A percentile compares a stretch with the other conserved stretches of the same genome.
phyloP scores from a whole-genome alignment of 2,113 vertebrate genomes.

The Pteronura brasiliensis region DNA sequence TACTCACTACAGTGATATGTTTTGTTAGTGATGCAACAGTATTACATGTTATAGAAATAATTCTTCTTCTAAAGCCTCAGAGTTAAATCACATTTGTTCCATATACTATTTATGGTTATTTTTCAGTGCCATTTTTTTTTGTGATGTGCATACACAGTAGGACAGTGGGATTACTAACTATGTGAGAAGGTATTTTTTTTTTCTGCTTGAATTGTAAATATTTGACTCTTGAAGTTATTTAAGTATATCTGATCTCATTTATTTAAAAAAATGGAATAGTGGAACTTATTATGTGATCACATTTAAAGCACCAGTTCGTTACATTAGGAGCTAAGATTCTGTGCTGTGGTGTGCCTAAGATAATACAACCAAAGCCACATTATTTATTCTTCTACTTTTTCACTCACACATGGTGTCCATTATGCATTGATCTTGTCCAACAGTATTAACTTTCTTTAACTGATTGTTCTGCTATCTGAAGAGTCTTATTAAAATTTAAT shows the following conservation, averaged over 20 bases:
- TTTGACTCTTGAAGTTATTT: constrained; percentile 25
- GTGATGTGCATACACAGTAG: background rate
- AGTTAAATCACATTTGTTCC: background rate
- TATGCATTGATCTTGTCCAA: constrained; percentile 67
- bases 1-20: background rate
- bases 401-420: constrained; percentile 48
- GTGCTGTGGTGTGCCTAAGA: constrained; percentile 25
- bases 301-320: constrained; percentile 45
- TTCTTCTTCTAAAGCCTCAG: background rate
- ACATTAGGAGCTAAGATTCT: background rate
- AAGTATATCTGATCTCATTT: constrained; percentile 26
- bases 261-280: constrained; percentile 13
- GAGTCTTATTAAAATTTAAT: constrained; percentile 74
- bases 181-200: background rate
- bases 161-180: background rate
- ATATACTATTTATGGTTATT: constrained; percentile 18
- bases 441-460: constrained; percentile 71
- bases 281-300: background rate
- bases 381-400: constrained; percentile 57
- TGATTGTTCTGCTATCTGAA: constrained; percentile 59
- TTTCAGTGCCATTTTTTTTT: constrained; percentile 8
- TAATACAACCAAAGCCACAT: constrained; percentile 50
- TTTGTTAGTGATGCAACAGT: constrained; percentile 34
- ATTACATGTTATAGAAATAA: constrained; percentile 4
- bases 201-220: background rate